Evolutionary conservation across 1,140 invertebrate genomes (phyloP).

Genomic region (Laodelphax striatellus): DNA sequence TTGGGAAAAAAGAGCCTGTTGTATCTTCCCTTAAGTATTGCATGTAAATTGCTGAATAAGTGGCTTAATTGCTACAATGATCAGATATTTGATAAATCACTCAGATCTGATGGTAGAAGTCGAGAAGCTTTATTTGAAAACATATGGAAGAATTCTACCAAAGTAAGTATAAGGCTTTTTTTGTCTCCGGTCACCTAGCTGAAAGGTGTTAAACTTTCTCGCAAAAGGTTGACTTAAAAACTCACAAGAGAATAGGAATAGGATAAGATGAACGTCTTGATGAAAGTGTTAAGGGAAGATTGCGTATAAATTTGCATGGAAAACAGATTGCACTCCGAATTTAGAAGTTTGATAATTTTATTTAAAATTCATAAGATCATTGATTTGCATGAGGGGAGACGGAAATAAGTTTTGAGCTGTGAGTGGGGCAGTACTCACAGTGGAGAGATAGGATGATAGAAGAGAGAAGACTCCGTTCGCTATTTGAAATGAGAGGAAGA

Average conservation of each 20-base stretch:
- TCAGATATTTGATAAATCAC: no score
- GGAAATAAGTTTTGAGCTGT: not conserved
- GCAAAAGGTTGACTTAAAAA: no score
- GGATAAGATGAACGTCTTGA: no score
- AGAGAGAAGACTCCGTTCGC: not conserved
- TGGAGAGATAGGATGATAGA: not conserved
- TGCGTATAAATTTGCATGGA: no score
- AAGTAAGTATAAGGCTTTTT: not conserved
- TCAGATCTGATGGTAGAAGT: no score
- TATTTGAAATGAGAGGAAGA: not conserved
- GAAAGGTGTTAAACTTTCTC: not conserved
- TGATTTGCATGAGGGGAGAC: not conserved
- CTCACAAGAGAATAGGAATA: no score
- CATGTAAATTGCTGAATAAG: no score
- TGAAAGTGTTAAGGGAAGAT: no score
- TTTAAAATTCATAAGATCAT: not conserved
- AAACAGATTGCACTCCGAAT: not conserved
- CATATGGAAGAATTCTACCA: not conserved
- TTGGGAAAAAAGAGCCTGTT: no score
- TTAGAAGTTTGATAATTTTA: slow-evolving; percentile 2
- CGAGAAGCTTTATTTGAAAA: not conserved
- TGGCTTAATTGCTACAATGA: no score
- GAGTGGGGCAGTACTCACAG: not conserved
- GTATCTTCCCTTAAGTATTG: no score
- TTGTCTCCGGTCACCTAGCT: no score